phyloP scores from a whole-genome alignment of 1,140 invertebrate genomes.

The Berghia stephanieae region DNA sequence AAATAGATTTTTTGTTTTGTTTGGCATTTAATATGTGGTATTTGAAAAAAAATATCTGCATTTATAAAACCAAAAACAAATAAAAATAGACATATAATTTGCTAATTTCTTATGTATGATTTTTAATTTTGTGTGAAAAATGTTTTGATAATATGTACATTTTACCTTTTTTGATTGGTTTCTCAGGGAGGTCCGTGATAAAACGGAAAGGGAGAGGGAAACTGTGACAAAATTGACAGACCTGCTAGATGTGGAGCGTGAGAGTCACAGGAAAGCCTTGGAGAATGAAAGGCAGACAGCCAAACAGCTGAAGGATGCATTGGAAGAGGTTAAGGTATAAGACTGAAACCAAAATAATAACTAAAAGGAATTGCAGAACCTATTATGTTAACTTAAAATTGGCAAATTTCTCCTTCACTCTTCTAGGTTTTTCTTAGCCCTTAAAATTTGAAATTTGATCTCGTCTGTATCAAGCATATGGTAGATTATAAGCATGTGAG shows the following conservation, averaged over 20 bases:
- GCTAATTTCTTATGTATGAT: neutral
- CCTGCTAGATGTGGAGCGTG: slow-evolving; percentile 42
- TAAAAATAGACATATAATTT: too few species aligned
- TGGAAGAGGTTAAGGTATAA: slow-evolving; percentile 26
- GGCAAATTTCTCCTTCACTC: too few species aligned
- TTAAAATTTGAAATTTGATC: too few species aligned
- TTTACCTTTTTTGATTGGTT: neutral
- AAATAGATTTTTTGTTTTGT: too few species aligned
- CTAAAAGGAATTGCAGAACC: too few species aligned
- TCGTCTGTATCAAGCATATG: too few species aligned
- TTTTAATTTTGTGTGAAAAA: neutral
- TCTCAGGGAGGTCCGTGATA: neutral
- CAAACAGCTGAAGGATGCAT: slow-evolving; percentile 29
- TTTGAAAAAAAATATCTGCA: too few species aligned
- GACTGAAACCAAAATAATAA: neutral
- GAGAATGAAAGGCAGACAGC: slow-evolving; percentile 44
- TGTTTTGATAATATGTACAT: neutral
- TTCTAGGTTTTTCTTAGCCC: too few species aligned
- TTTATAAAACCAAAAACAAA: too few species aligned
- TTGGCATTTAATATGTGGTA: too few species aligned
- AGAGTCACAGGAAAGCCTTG: slow-evolving; percentile 16
- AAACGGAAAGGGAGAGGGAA: slow-evolving; percentile 40
- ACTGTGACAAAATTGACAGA: slow-evolving; percentile 40
- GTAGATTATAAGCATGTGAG: too few species aligned
- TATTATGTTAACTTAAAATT: too few species aligned